These are phyloP conservation scores for Drepana falcataria DNA, from an alignment of 2,888 invertebrate genomes.

Conservation along the genomic window DNA sequence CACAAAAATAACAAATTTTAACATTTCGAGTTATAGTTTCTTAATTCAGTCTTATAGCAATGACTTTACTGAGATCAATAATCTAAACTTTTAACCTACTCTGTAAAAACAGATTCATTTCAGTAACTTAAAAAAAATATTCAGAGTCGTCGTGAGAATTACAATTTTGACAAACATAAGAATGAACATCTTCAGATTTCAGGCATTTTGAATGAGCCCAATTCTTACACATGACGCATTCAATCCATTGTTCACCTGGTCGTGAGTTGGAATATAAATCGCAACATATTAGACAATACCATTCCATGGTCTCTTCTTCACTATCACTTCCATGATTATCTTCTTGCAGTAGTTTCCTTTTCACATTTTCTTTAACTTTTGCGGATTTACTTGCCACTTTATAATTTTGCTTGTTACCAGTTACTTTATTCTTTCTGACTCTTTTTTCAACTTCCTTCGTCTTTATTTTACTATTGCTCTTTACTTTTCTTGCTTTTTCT, in stretches of 20 bases:
- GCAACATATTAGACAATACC: slow-evolving; percentile 4
- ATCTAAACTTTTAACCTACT: neutral
- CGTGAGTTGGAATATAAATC: slow-evolving; percentile 3
- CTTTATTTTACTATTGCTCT: slow-evolving; percentile 5
- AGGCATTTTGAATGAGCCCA: slow-evolving; percentile 5
- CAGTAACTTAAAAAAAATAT: neutral
- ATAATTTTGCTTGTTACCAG: slow-evolving; percentile 2
- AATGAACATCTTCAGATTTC: slow-evolving; percentile 4
- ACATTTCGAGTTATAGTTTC: too few relatives aligned
- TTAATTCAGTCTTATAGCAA: too few relatives aligned
- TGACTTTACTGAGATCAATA: neutral
- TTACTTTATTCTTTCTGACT: slow-evolving; percentile 5
- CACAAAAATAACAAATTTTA: too few relatives aligned
- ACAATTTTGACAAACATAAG: slow-evolving; percentile 8
- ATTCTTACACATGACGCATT: slow-evolving; percentile 1
- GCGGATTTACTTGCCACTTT: neutral
- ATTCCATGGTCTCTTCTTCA: neutral
- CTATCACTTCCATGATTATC: neutral
- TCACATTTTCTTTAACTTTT: neutral
- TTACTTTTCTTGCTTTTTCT: slow-evolving; percentile 6
- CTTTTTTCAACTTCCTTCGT: slow-evolving; percentile 4
- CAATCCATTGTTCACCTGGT: slow-evolving; percentile 5
- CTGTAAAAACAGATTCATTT: neutral
- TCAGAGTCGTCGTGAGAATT: slow-evolving; percentile 2
- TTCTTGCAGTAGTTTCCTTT: neutral